Percentiles rank a stretch among this genome's conserved stretches.
Conservation (phyloP, 2,888 invertebrate genomes). For the Pachliopta kotzebuea region DNA sequence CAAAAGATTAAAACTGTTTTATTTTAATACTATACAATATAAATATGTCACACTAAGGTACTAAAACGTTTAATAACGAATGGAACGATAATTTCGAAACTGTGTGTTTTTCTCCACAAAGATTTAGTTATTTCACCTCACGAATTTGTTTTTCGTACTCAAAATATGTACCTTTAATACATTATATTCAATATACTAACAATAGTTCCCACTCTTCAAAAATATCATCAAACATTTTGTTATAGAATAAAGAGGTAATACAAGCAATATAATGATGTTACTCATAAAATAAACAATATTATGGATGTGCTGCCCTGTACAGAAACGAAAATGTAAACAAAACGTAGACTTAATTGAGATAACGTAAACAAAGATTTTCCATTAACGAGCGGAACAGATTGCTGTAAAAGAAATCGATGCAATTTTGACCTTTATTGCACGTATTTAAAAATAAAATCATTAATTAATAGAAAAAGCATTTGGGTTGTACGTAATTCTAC, state of each 20-base stretch:
- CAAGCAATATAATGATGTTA: conserved; percentile 4
- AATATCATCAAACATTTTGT: background rate
- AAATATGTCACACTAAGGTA: no score
- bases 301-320: conserved; percentile 61
- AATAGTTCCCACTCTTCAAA: background rate
- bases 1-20: no score
- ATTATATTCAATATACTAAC: background rate
- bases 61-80: no score
- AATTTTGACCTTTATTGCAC: conserved; percentile 13
- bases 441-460: background rate
- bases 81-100: no score
- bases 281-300: conserved; percentile 55
- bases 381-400: conserved; percentile 56
- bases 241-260: background rate
- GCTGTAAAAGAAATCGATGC: conserved; percentile 34
- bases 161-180: no score
- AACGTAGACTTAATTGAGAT: conserved; percentile 76
- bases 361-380: conserved; percentile 70
- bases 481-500: no score
- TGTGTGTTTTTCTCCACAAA: no score
- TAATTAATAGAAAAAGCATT: no score
- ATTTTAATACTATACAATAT: no score
- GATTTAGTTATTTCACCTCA: no score
- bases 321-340: conserved; percentile 58
- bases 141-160: no score